Evolutionary conservation across 23 tunicate species (phyloP).

Genomic region (Trididemnum miniatum): DNA sequence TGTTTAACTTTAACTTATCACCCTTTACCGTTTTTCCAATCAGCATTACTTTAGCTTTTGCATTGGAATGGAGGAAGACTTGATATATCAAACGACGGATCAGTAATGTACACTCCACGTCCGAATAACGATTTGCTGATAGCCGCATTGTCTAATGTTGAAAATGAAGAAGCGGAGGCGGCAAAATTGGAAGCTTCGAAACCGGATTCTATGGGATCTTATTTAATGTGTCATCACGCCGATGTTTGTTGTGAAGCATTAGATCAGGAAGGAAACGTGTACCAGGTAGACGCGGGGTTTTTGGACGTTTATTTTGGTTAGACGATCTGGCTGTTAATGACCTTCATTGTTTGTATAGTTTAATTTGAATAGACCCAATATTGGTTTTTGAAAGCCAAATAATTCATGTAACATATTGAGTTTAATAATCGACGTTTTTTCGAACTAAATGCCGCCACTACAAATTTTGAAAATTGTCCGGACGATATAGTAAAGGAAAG

Average conservation of each 20-base stretch:
- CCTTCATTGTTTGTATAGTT: too few relatives aligned
- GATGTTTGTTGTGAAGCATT: conserved; percentile 84
- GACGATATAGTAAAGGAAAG: too few relatives aligned
- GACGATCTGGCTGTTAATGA: too few relatives aligned
- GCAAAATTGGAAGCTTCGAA: not conserved
- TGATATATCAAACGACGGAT: conserved; percentile 59
- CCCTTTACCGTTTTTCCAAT: too few relatives aligned
- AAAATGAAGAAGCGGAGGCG: conserved; percentile 45
- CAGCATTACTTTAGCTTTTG: too few relatives aligned
- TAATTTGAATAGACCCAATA: too few relatives aligned
- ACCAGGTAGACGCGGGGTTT: conserved; percentile 43
- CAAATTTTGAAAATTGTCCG: too few relatives aligned
- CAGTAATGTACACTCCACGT: conserved; percentile 74
- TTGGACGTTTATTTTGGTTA: too few relatives aligned
- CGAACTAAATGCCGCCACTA: too few relatives aligned
- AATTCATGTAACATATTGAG: too few relatives aligned
- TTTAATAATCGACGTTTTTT: too few relatives aligned
- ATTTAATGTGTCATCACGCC: conserved; percentile 83
- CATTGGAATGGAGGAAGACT: conserved; percentile 91
- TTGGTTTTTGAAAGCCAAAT: not conserved
- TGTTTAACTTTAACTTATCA: too few relatives aligned
- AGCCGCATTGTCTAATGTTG: conserved; percentile 45
- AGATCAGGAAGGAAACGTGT: conserved; percentile 89
- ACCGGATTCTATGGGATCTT: conserved; percentile 51
- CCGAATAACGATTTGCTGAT: conserved; percentile 71